Conservation (phyloP, 2,113 vertebrate species). For the Theropithecus gelada region DNA sequence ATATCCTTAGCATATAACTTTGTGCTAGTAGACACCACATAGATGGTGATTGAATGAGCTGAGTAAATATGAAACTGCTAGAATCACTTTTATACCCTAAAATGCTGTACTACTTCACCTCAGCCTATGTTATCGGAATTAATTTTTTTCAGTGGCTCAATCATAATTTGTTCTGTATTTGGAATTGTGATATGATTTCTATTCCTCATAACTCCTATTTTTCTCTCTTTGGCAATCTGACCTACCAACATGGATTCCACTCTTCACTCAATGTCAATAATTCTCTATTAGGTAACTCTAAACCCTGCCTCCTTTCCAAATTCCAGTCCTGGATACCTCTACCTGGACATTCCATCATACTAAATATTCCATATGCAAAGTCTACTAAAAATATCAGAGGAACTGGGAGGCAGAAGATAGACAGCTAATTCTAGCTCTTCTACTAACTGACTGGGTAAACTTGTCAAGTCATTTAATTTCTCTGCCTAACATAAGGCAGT, state of each 20-base stretch:
- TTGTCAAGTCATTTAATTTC: neutral
- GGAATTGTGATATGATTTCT: neutral
- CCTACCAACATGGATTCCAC: neutral
- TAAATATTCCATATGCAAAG: neutral
- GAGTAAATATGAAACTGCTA: neutral
- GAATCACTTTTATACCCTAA: neutral
- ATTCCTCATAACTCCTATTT: neutral
- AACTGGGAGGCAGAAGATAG: neutral
- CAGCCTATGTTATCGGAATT: neutral
- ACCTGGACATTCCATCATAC: neutral
- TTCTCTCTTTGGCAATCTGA: neutral
- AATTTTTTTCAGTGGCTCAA: neutral
- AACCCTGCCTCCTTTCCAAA: neutral
- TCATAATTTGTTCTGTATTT: neutral
- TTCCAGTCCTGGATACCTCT: neutral
- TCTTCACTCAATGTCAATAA: neutral
- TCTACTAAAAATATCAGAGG: neutral
- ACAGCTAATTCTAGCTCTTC: neutral
- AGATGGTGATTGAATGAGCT: neutral
- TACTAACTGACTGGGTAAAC: neutral
- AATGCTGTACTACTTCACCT: neutral
- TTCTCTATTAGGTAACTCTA: neutral
- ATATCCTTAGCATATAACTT: neutral
- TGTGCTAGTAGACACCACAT: neutral
- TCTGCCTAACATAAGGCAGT: neutral